Evolutionary conservation across 2,113 vertebrate species (phyloP).

Genomic region (Ageneiosus marmoratus): DNA sequence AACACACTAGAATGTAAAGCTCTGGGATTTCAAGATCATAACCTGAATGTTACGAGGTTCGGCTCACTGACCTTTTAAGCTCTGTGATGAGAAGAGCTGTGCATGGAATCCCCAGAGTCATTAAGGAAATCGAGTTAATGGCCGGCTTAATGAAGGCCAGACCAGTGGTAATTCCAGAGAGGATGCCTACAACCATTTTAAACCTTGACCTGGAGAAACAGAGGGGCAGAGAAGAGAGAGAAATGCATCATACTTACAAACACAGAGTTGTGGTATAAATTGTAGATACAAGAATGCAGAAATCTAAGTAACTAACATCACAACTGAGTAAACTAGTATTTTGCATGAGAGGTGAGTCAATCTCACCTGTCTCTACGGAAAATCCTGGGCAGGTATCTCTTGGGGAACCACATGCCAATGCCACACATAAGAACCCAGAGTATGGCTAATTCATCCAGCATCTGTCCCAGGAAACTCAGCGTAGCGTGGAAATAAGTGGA

Average conservation of each 20-base stretch:
- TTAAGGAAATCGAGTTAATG: slow-evolving; percentile 92
- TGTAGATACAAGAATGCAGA: not conserved
- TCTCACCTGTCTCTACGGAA: slow-evolving; percentile 91
- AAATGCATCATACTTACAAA: not conserved
- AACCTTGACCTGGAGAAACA: slow-evolving; percentile 81
- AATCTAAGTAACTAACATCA: not conserved
- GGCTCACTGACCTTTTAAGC: slow-evolving; percentile 83
- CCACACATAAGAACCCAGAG: slow-evolving; percentile 98
- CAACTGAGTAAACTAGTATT: not conserved
- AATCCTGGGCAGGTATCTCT: slow-evolving; percentile 89
- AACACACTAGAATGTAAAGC: not conserved
- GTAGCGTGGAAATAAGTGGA: slow-evolving; percentile 97
- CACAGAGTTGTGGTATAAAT: not conserved
- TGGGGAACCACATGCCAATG: slow-evolving; percentile 97
- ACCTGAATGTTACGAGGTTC: not conserved
- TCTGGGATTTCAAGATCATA: not conserved
- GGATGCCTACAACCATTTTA: slow-evolving; percentile 87
- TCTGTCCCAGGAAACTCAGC: slow-evolving; percentile 96
- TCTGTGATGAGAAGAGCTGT: slow-evolving; percentile 88
- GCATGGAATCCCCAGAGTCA: slow-evolving; percentile 93
- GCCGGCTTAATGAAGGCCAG: slow-evolving; percentile 94
- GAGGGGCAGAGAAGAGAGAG: not conserved
- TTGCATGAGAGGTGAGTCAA: not conserved
- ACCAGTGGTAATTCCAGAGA: slow-evolving; percentile 89
- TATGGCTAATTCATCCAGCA: slow-evolving; percentile 93